phyloP scores from a whole-genome alignment of 2,797 vertebrate genomes.

The Halcyon badia region DNA sequence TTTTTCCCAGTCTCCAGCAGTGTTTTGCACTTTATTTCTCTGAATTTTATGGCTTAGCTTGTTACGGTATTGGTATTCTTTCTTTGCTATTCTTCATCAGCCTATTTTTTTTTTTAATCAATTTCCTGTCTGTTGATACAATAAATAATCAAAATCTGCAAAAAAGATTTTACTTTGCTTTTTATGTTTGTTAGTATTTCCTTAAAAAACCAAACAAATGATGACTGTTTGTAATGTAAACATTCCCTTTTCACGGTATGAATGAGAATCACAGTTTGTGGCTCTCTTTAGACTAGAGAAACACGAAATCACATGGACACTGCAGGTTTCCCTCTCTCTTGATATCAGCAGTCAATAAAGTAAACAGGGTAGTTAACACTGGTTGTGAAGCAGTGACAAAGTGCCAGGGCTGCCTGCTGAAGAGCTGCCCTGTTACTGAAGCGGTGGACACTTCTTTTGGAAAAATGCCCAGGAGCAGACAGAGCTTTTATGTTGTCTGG shows the following conservation, averaged over 20 bases:
- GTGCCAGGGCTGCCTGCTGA: neutral
- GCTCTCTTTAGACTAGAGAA: neutral
- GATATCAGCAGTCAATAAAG: neutral
- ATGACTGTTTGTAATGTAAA: neutral
- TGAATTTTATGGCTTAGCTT: neutral
- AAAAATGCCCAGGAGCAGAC: conserved; percentile 35
- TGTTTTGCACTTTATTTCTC: neutral
- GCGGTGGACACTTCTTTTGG: conserved; percentile 27
- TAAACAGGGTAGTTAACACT: neutral
- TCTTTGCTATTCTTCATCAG: neutral
- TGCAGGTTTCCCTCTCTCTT: neutral
- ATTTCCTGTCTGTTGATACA: neutral
- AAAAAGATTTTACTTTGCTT: neutral
- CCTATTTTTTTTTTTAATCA: neutral
- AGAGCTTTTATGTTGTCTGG: conserved; percentile 22
- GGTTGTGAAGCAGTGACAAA: neutral
- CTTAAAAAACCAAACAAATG: neutral
- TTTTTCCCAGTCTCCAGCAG: neutral
- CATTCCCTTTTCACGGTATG: neutral
- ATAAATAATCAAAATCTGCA: neutral
- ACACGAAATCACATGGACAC: neutral
- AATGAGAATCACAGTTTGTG: neutral
- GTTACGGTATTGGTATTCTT: neutral
- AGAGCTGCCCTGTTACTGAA: neutral
- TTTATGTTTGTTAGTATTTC: neutral